phyloP scores from a whole-genome alignment of 1,140 invertebrate species.

The Tetraneura akinire region DNA sequence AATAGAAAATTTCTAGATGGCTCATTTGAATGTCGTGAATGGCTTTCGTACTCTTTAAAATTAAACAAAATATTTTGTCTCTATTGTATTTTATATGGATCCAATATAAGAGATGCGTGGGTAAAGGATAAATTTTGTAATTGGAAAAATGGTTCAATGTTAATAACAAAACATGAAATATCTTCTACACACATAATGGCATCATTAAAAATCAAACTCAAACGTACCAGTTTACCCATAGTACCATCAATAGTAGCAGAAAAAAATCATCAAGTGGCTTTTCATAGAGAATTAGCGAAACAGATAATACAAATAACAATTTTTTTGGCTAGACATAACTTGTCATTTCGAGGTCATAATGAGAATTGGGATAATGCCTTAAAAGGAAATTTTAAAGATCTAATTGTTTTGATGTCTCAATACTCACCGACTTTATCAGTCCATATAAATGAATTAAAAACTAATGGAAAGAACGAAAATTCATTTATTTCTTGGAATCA shows the following conservation, averaged over 20 bases:
- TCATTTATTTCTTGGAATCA: not conserved
- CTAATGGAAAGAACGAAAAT: not conserved
- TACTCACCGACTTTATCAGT: not conserved
- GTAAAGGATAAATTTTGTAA: not conserved
- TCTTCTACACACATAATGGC: not conserved
- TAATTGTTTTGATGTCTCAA: not conserved
- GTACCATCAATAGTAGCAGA: not conserved
- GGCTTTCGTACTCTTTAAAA: not conserved
- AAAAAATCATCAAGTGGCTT: not conserved
- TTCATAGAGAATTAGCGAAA: not conserved
- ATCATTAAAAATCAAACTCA: not conserved
- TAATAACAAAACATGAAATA: not conserved
- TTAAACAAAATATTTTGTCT: not conserved
- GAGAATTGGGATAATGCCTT: not conserved
- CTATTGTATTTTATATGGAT: not conserved
- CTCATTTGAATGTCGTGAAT: not conserved
- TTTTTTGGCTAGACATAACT: not conserved
- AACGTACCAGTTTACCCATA: not conserved
- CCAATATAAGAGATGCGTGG: not conserved
- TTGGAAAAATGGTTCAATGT: not conserved
- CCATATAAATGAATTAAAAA: not conserved
- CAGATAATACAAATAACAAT: not conserved
- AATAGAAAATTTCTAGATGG: constrained; percentile 1
- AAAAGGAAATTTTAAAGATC: too few species aligned
- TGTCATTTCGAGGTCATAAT: not conserved